Conservation (phyloP, 2,797 vertebrate genomes). For the Catamblyrhynchus diadema region DNA sequence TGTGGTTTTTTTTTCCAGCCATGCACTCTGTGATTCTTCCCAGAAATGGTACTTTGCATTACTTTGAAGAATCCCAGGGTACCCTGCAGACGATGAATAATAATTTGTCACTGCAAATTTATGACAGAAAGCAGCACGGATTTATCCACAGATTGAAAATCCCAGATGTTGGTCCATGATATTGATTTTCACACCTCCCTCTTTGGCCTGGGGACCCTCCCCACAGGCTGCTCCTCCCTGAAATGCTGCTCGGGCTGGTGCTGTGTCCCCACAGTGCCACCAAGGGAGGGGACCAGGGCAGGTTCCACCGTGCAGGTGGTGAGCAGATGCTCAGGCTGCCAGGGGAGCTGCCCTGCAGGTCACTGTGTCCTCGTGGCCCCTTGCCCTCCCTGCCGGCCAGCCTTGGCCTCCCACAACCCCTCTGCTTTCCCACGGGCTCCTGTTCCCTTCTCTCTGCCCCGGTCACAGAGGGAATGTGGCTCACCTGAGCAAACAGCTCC, state of each 20-base stretch:
- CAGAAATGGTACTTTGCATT: background rate
- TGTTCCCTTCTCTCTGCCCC: background rate
- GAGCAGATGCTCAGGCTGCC: background rate
- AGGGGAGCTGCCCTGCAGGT: background rate
- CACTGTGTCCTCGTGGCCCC: rapidly evolving
- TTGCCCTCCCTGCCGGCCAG: background rate
- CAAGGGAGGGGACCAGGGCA: background rate
- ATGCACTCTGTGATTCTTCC: background rate
- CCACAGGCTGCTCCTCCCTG: background rate
- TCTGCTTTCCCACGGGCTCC: rapidly evolving
- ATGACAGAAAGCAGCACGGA: background rate
- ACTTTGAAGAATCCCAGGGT: background rate
- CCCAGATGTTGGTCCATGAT: rapidly evolving
- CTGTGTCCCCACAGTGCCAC: background rate
- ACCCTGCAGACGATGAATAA: background rate
- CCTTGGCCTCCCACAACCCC: background rate
- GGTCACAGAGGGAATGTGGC: background rate
- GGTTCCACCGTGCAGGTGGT: background rate
- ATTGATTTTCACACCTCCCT: background rate
- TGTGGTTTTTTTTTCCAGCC: background rate
- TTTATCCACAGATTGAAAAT: background rate
- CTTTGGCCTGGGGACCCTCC: rapidly evolving
- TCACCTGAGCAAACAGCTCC: background rate
- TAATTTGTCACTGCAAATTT: background rate
- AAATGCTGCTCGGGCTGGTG: background rate